phyloP scores from a whole-genome alignment of 2,888 invertebrate species.

The Gastracanthus pulcherrimus region DNA sequence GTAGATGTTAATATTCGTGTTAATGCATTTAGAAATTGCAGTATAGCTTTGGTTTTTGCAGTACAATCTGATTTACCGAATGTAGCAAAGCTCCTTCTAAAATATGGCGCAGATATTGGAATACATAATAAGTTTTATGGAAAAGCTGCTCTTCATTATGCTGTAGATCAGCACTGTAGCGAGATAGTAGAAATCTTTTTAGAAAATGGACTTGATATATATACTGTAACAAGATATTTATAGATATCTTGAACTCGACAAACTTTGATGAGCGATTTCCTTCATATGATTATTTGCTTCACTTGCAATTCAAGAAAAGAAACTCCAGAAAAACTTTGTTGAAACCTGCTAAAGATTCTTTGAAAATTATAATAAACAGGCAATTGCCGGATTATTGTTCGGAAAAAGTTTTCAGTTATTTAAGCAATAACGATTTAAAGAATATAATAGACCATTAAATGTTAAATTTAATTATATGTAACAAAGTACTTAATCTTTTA shows the following conservation, averaged over 20 bases:
- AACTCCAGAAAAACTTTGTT: not conserved
- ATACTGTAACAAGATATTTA: not conserved
- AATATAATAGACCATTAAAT: not conserved
- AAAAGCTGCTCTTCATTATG: not conserved
- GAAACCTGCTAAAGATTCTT: slow-evolving; percentile 2
- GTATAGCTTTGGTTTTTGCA: slow-evolving; percentile 10
- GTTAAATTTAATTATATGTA: too few species aligned
- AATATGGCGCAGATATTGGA: not conserved
- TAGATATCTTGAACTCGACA: not conserved
- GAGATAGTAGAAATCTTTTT: not conserved
- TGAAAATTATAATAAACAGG: not conserved
- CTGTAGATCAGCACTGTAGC: not conserved
- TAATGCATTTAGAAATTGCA: not conserved
- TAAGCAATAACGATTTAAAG: not conserved
- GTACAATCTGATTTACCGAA: not conserved
- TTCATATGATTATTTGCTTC: slow-evolving; percentile 12
- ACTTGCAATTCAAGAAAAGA: slow-evolving; percentile 1
- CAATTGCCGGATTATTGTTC: slow-evolving; percentile 2
- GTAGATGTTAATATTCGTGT: not conserved
- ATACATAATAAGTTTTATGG: too few species aligned
- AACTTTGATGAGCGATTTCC: not conserved
- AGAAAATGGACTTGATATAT: not conserved
- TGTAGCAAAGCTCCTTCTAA: not conserved
- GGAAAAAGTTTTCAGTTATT: not conserved
- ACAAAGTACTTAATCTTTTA: too few species aligned